Conservation (phyloP, 2,888 invertebrate species). For the Hymenopus coronatus region DNA sequence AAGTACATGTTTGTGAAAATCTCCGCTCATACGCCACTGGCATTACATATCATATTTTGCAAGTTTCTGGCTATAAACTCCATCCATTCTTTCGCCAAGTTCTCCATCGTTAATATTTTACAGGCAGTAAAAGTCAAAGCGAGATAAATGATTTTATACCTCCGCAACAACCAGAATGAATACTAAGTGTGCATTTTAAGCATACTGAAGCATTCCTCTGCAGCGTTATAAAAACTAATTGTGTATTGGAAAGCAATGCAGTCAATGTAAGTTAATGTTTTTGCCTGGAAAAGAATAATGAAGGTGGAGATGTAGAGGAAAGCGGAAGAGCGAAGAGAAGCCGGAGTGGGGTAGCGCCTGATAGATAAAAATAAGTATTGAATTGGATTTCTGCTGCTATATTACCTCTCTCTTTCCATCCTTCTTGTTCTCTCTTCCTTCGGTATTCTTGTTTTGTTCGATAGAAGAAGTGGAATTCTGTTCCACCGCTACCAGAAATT, state of each 20-base stretch:
- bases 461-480: constrained; percentile 23
- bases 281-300: not conserved
- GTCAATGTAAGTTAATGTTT: not conserved
- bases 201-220: not conserved
- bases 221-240: not conserved
- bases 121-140: not conserved
- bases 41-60: too few species aligned
- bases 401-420: not conserved
- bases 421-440: not conserved
- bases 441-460: constrained; percentile 5
- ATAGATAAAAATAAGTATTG: not conserved
- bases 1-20: too few species aligned
- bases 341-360: not conserved
- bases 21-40: too few species aligned
- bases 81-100: too few species aligned
- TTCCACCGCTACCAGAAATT: constrained; percentile 15
- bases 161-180: not conserved
- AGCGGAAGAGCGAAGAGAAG: not conserved
- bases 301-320: not conserved
- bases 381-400: not conserved
- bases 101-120: not conserved
- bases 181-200: not conserved
- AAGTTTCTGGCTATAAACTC: too few species aligned
- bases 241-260: not conserved
- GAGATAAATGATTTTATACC: not conserved